Conservation (phyloP, 1,140 invertebrate genomes). For the Drosophila mauritiana region DNA sequence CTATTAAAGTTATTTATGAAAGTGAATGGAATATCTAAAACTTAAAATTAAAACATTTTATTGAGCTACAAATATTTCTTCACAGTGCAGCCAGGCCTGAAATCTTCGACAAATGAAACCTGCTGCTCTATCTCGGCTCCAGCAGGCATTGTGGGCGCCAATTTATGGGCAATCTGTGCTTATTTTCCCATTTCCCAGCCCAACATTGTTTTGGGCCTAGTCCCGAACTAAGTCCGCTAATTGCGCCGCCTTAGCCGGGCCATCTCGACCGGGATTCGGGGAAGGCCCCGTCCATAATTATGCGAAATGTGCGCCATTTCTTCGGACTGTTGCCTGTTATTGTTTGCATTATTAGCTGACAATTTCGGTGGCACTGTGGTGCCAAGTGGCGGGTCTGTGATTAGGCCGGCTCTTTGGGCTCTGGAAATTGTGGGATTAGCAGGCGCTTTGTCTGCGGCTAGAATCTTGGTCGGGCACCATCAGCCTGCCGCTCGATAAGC, state of each 20-base stretch:
- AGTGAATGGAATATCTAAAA: constrained; percentile 42
- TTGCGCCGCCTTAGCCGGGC: constrained; percentile 68
- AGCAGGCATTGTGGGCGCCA: constrained; percentile 59
- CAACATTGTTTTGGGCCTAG: constrained; percentile 24
- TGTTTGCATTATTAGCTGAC: constrained; percentile 81
- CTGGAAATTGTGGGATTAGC: constrained; percentile 61
- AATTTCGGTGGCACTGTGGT: constrained; percentile 55
- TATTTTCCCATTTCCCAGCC: constrained; percentile 1
- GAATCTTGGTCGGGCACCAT: constrained; percentile 8
- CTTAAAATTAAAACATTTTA: neutral
- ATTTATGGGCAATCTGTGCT: constrained; percentile 56
- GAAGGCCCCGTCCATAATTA: constrained; percentile 40
- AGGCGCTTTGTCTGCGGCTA: constrained; percentile 61
- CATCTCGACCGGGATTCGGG: constrained; percentile 11
- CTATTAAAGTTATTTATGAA: constrained; percentile 81
- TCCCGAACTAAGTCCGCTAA: constrained; percentile 71
- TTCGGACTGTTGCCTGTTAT: constrained; percentile 53
- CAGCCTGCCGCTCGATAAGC: constrained; percentile 45
- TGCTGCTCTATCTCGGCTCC: constrained; percentile 63
- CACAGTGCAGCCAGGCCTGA: constrained; percentile 4
- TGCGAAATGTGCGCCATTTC: constrained; percentile 61
- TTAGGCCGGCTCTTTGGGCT: constrained; percentile 32
- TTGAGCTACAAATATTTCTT: neutral
- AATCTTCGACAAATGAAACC: constrained; percentile 68
- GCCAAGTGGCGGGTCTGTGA: constrained; percentile 48